Evolutionary conservation across 1,140 invertebrate species (phyloP), one percentile per base, ranked within the genome.

Genomic region (Philopotamus ludificatus): DNA sequence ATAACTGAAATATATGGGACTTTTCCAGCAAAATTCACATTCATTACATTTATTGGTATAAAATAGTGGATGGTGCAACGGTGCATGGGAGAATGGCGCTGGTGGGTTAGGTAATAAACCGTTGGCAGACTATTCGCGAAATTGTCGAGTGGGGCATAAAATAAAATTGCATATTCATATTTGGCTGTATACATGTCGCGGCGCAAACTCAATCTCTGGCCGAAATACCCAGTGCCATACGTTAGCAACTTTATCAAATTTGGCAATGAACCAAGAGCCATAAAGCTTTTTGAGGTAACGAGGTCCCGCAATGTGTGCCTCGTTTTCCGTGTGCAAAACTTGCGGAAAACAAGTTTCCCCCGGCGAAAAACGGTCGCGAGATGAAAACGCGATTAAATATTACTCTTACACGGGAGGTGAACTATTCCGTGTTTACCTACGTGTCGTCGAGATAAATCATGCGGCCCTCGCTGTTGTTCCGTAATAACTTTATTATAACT

Each of bases 171-270:
- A 47, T 47, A 47, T 20, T 12, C 10, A 20, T 12, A 16, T 47
- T 39, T 8, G 8, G 34, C 8, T 47, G 15, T 7, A 20, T 7
- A 16, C 18, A 12, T 7, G 44, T 16, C 4, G 44, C 18, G 10
- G 44, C 4, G 10, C 8, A 20, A 20, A 47, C 44, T 47, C 44
- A 47, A 47, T 47, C 44, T 47, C 44, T 4, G 18, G 44, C 44
- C 4, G 44, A 47, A 47, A 47, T 47, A 47, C 18, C 44, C 15
- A 47, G 44, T 47, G 15, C 44, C 44, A 47, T 47, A 47, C 44
- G 44, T 47, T 53, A 21, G 50, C n/a, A 57, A 57, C n/a, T 34
- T 57, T 57, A 57, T 57, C 54, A 57, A 57, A 57, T 57, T 39
- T 57, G 54, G 54, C 54, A 57, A 34, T 16, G 54, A 34, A 57